Conservation (phyloP, 37 sponge, comb jelly and placozoan species). For the Bolinopsis microptera region DNA sequence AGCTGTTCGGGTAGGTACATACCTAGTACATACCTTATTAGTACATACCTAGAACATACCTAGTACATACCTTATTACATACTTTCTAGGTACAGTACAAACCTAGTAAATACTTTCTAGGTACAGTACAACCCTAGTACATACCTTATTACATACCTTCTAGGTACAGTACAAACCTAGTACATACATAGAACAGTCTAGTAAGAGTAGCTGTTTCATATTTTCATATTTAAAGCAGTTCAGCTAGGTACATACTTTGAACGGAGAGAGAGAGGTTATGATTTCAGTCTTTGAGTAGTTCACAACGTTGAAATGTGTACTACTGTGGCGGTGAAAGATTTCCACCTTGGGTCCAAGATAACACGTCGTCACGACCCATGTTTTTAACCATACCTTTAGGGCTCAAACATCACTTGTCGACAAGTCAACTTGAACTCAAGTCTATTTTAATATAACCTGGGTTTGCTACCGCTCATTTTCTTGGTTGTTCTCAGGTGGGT, state of each 20-base stretch:
- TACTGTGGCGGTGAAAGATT: background rate
- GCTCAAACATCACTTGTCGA: background rate
- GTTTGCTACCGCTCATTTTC: no score
- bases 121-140: no score
- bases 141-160: no score
- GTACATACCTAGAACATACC: no score
- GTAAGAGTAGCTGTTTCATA: no score
- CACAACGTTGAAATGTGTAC: background rate
- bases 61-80: no score
- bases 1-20: slow-evolving; percentile 3
- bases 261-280: no score
- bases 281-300: background rate
- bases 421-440: background rate
- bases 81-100: no score
- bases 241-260: slow-evolving; percentile 18
- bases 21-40: background rate
- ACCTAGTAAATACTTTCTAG: no score
- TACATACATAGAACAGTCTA: no score
- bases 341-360: background rate
- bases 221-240: background rate
- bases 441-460: background rate
- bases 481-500: background rate
- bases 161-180: no score
- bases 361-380: background rate
- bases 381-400: background rate